Conservation (phyloP, 1,140 invertebrate species). For the Eumaeus atala region DNA sequence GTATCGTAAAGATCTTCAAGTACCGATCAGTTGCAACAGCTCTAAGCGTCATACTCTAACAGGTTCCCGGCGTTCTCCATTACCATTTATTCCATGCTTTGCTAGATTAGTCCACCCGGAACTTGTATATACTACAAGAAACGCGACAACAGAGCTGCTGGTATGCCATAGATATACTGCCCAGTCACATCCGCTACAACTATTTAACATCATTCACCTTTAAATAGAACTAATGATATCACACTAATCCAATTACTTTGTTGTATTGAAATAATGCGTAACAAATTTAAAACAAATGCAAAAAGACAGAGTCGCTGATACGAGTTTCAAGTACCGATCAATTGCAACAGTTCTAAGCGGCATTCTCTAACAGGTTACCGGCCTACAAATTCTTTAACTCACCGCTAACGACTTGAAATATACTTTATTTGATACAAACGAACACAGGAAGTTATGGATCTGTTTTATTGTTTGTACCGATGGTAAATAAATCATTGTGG, state of each 20-base stretch:
- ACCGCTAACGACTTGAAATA: slow-evolving; percentile 5
- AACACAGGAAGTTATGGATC: slow-evolving; percentile 4
- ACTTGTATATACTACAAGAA: too few species aligned
- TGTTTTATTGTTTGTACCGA: background rate
- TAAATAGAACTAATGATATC: too few species aligned
- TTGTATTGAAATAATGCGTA: slow-evolving; percentile 10
- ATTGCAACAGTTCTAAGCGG: slow-evolving; percentile 16
- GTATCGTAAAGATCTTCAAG: background rate
- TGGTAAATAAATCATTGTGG: background rate
- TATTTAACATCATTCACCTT: too few species aligned
- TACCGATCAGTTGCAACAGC: slow-evolving; percentile 11
- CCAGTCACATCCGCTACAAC: too few species aligned
- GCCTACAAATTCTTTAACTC: slow-evolving; percentile 16
- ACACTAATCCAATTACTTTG: too few species aligned
- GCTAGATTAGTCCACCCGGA: too few species aligned
- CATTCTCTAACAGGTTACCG: slow-evolving; percentile 17
- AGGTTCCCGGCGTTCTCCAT: slow-evolving; percentile 15
- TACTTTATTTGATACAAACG: background rate
- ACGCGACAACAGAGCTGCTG: too few species aligned
- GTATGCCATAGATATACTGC: too few species aligned
- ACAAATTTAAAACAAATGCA: slow-evolving; percentile 7
- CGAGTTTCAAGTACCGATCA: background rate
- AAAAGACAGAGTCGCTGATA: slow-evolving; percentile 3
- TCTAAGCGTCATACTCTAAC: slow-evolving; percentile 17
- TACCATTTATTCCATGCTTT: too few species aligned